A percentile compares a stretch with the other conserved stretches of the same genome.
These are phyloP conservation scores for Coturnix japonica DNA, from an alignment of 2,113 vertebrate genomes.

Conservation along the genomic window DNA sequence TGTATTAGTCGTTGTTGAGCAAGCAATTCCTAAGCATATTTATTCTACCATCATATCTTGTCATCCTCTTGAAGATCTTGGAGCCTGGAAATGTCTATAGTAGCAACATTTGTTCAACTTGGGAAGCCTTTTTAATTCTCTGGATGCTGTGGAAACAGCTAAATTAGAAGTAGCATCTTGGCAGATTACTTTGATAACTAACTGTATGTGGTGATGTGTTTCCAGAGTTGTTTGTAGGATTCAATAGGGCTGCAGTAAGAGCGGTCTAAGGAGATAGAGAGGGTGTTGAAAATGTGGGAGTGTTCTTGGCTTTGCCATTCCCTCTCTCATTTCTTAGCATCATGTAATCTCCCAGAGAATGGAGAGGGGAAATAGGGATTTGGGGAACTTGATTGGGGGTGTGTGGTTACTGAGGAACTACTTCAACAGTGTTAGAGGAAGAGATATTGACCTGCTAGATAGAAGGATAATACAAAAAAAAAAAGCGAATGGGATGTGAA, in stretches of 20 bases:
- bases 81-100: not conserved
- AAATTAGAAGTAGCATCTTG: slow-evolving; percentile 1
- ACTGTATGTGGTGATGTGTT: not conserved
- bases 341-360: not conserved
- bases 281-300: not conserved
- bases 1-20: not conserved
- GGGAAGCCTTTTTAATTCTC: not conserved
- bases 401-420: not conserved
- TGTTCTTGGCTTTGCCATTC: not conserved
- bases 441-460: no score
- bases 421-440: not conserved
- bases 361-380: not conserved
- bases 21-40: not conserved
- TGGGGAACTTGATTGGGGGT: not conserved
- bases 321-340: not conserved
- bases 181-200: slow-evolving; percentile 24
- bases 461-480: no score
- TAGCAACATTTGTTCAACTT: not conserved
- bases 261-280: not conserved
- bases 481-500: not conserved
- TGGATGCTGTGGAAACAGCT: not conserved
- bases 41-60: not conserved
- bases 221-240: not conserved
- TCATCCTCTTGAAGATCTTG: not conserved
- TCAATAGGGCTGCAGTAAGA: not conserved